Evolutionary conservation across 2,888 invertebrate genomes (phyloP), one percentile per base, ranked within the genome.

Genomic region (Mythimna lalbum): DNA sequence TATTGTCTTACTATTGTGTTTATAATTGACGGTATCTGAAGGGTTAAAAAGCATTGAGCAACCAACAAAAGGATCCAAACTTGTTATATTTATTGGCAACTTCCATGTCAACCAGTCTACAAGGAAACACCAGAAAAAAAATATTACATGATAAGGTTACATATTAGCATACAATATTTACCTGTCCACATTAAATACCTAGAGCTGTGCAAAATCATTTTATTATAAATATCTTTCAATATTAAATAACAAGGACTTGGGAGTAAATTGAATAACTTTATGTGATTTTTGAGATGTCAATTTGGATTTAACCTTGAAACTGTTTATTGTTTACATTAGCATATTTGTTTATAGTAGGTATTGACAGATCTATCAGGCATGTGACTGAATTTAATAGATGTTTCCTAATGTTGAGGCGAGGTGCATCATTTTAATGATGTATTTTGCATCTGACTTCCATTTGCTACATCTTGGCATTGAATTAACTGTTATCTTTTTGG

Each of bases 301-400:
- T 77, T 76, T 56, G 47, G 23, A 60, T 69, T 55, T 60, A 55
- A 61, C 83, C 84, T 83, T 86, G 80, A 69, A 82, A 61, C 59
- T 63, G 47, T 77, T 80, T 61, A 63, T 76, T 69, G 75, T 76
- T 67, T 71, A 60, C 69, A 76, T 80, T 86, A 80, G 76, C 76
- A 82, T 71, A 71, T 70, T 63, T 79, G 80, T 80, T 82, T 84
- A 72, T 55, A 69, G 86, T 81, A 70, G 56, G 65, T 76, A 64
- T 80, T 82, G 81, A 83, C 79, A 78, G 76, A 68, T 79, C 43
- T 52, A 69, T 83, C 71, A 77, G 70, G 69, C 69, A 57, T 77
- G 71, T 69, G 61, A 73, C 50, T 70, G 63, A 73, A 80, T 84
- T 69, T 50, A 69, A 55, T 76, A 56, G 68, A 67, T 63, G 63